Base-by-base conservation (phyloP, 2,797 vertebrate species). In the Darevskia nairensis region DNA sequence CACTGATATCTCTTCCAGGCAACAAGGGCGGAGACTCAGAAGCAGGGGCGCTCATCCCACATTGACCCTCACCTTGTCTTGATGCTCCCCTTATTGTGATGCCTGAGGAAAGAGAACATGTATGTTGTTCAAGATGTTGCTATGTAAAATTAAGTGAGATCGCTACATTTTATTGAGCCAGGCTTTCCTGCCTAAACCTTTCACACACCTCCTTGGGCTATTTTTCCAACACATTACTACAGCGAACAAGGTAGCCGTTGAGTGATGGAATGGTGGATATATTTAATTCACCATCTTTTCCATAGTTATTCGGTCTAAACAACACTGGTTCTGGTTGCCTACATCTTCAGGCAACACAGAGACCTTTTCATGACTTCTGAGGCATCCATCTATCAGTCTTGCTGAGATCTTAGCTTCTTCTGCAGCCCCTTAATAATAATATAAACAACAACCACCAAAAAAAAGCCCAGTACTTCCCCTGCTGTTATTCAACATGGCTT, bases 391-490 rank as follows among this genome's bases (percentile, higher is more conserved):
- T 68, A 85, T 44, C 35, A 74, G 13, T 29, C 9, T 64, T 68
- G n/a, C 29, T 39, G 23, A 86, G 32, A 86, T 83, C 80, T 9
- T 0, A 13, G 55, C 50, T 72, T 72, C 85, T 69, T 0, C 0
- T 35, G 75, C 23, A 27, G 72, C 4, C 64, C 80, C 80, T 77
- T 50, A 82, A 82, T 1, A 82, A 72, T 29, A 76, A 82, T 74
- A 59, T 69, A 81, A 89, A 87, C 61, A 74, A 74, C 72, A 0
- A 64, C 72, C 72, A 74, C 50, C 10, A 35, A 83, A 83, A 81
- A 55, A 7, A 81, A 8, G 35, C 64, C 32, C 68, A 78, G 69
- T 19, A 76, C n/a, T 76, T 59, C 1, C 50, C 19, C 55, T 88
- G 68, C 29, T 5, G 0, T 66, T 89, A 1, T 2, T 78, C 92